Conservation (phyloP, 2,888 invertebrate genomes). For the Prosapia bicincta region DNA sequence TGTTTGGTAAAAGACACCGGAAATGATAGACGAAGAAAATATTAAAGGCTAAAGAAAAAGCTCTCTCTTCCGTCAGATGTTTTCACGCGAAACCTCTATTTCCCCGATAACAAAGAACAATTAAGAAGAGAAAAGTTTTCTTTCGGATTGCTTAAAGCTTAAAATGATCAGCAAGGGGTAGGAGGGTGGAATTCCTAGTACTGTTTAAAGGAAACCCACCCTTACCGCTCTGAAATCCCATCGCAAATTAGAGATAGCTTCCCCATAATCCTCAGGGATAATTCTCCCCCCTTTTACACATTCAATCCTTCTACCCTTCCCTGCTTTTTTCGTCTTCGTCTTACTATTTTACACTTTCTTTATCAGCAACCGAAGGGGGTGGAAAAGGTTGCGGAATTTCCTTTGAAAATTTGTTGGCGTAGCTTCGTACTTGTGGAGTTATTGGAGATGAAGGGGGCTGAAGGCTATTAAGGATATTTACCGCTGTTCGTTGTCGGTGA, state of each 20-base stretch:
- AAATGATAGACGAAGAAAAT: no score
- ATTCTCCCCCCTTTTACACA: conserved; percentile 10
- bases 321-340: conserved; percentile 4
- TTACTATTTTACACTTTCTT: conserved; percentile 17
- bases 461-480: no score
- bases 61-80: not conserved
- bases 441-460: not conserved
- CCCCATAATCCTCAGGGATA: conserved; percentile 25
- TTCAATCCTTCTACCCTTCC: not conserved
- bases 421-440: not conserved
- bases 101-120: not conserved
- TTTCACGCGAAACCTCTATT: not conserved
- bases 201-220: not conserved
- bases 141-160: not conserved
- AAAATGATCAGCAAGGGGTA: not conserved
- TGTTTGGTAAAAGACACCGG: no score
- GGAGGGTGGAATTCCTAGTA: not conserved
- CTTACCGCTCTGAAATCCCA: conserved; percentile 26
- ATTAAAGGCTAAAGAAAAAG: no score
- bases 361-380: not conserved
- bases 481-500: not conserved
- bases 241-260: conserved; percentile 34
- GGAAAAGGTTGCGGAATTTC: not conserved
- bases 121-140: not conserved
- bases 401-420: not conserved